These are phyloP conservation scores for Panthera leo DNA, from an alignment of 2,113 vertebrate genomes.

Conservation along the genomic window DNA sequence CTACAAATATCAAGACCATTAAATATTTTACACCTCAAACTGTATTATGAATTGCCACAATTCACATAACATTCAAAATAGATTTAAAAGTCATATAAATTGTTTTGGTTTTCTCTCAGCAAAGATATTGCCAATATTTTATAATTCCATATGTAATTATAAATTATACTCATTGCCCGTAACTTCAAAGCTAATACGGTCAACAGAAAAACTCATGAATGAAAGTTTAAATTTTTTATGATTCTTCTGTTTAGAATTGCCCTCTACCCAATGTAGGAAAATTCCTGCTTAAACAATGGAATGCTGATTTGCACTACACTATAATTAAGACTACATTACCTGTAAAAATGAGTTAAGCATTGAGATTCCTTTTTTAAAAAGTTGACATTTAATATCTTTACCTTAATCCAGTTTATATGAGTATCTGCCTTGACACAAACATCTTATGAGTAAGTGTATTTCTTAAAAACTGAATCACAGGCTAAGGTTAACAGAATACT, in stretches of 20 bases:
- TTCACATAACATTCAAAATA: conserved; percentile 37
- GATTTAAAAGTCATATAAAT: conserved; percentile 26
- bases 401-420: conserved; percentile 25
- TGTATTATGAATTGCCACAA: conserved; percentile 40
- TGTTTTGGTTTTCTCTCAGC: conserved; percentile 27
- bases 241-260: background rate
- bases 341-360: conserved; percentile 31
- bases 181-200: conserved; percentile 42
- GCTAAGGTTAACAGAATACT: background rate
- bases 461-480: conserved; percentile 27
- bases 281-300: background rate
- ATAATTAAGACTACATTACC: background rate
- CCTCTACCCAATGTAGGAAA: background rate
- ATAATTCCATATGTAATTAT: background rate
- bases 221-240: conserved; percentile 39
- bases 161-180: conserved; percentile 37
- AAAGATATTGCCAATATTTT: conserved; percentile 36
- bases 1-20: conserved; percentile 23
- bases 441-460: conserved; percentile 28
- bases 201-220: conserved; percentile 45
- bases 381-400: conserved; percentile 25
- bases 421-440: conserved; percentile 26
- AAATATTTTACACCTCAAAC: conserved; percentile 46
- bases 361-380: background rate
- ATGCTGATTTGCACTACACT: background rate